Percentiles rank a stretch among this genome's conserved stretches.
Evolutionary conservation across 2,888 invertebrate species (phyloP).

Genomic region (Psylliodes chrysocephalus): DNA sequence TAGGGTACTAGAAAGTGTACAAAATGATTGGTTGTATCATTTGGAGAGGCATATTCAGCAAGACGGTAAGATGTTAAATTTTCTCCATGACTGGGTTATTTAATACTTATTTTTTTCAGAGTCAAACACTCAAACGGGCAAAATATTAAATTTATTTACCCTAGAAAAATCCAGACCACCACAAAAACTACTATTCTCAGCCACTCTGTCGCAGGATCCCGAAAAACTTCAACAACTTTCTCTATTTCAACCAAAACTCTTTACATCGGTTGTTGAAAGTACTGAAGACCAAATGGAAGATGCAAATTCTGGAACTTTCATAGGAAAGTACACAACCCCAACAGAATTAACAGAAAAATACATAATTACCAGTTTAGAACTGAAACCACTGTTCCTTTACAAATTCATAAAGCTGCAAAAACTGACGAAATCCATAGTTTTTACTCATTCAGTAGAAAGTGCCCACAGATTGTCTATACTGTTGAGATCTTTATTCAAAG

Average conservation of each 20-base stretch:
- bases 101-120: too few species aligned
- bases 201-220: slow-evolving; percentile 95
- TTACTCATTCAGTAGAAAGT: slow-evolving; percentile 85
- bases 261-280: slow-evolving; percentile 74
- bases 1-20: slow-evolving; percentile 89
- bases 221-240: slow-evolving; percentile 91
- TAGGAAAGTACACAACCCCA: slow-evolving; percentile 86
- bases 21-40: slow-evolving; percentile 90
- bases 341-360: slow-evolving; percentile 78
- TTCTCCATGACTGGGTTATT: slow-evolving; percentile 1
- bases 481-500: slow-evolving; percentile 70
- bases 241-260: slow-evolving; percentile 91
- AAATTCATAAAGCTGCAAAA: slow-evolving; percentile 73
- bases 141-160: slow-evolving; percentile 54
- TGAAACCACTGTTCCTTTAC: slow-evolving; percentile 85
- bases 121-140: slow-evolving; percentile 38
- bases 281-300: slow-evolving; percentile 45
- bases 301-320: slow-evolving; percentile 65
- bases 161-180: slow-evolving; percentile 59
- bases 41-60: slow-evolving; percentile 75
- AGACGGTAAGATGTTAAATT: slow-evolving; percentile 45
- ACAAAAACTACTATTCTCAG: slow-evolving; percentile 96
- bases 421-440: slow-evolving; percentile 87
- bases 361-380: slow-evolving; percentile 72
- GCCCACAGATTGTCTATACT: slow-evolving; percentile 79